phyloP scores from a whole-genome alignment of 2,797 vertebrate species.

The Distichodus sexfasciatus region DNA sequence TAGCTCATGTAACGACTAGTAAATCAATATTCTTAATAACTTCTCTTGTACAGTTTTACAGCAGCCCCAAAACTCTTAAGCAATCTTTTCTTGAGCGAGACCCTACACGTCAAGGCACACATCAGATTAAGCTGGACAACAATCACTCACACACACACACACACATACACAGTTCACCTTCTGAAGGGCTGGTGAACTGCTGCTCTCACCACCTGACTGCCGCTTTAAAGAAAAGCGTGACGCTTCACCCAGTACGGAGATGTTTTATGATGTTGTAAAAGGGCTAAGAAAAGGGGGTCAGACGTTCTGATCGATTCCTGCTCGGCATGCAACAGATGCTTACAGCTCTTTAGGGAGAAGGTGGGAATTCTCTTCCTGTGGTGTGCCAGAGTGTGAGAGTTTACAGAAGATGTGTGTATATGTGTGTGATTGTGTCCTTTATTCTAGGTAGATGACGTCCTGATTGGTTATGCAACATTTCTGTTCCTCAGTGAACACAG shows the following conservation, averaged over 20 bases:
- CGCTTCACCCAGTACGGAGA: background rate
- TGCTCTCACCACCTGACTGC: background rate
- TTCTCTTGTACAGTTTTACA: no score
- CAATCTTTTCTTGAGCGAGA: no score
- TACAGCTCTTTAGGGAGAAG: background rate
- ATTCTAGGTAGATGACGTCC: background rate
- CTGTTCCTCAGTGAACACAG: background rate
- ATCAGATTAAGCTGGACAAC: no score
- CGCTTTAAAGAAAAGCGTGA: constrained; percentile 1
- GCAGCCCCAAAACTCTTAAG: no score
- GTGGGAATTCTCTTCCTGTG: constrained; percentile 3
- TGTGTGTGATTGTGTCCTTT: background rate
- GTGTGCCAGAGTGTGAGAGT: background rate
- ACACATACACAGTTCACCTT: background rate
- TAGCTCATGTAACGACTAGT: no score
- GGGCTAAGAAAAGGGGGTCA: background rate
- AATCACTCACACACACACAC: background rate
- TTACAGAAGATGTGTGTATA: no score
- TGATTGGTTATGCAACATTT: no score
- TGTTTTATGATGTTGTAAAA: background rate
- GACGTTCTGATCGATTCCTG: background rate
- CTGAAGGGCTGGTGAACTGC: background rate
- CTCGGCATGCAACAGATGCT: background rate
- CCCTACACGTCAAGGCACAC: no score
- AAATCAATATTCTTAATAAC: no score